Evolutionary conservation across 1,140 invertebrate genomes (phyloP).

Genomic region (Sesamia nonagrioides): DNA sequence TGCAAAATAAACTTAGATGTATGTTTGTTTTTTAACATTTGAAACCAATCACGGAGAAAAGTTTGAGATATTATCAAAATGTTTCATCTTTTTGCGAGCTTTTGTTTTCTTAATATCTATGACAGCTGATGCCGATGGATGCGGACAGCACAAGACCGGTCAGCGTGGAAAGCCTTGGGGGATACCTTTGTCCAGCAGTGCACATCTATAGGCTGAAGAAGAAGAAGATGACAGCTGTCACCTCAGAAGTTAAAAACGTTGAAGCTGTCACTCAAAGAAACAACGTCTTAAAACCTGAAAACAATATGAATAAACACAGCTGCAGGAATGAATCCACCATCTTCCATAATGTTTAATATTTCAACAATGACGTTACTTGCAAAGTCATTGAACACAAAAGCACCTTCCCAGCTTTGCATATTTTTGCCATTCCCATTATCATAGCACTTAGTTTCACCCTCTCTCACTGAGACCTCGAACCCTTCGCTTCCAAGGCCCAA

Average conservation of each 20-base stretch:
- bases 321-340: neutral
- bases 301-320: neutral
- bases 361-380: neutral
- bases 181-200: no score
- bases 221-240: no score
- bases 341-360: neutral
- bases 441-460: neutral
- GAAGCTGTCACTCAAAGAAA: neutral
- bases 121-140: no score
- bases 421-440: constrained; percentile 1
- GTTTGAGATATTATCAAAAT: neutral
- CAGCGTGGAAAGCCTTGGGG: no score
- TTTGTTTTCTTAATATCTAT: neutral
- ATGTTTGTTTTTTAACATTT: no score
- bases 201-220: no score
- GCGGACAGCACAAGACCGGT: no score
- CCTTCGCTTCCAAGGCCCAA: constrained; percentile 18
- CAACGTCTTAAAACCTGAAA: neutral
- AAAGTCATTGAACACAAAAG: neutral
- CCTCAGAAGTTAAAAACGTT: neutral
- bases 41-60: neutral
- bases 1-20: no score
- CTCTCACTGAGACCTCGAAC: constrained; percentile 10
- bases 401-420: neutral
- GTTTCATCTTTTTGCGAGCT: no score